Evolutionary conservation across 2,888 invertebrate genomes (phyloP).

Genomic region (Piscicola geometra): DNA sequence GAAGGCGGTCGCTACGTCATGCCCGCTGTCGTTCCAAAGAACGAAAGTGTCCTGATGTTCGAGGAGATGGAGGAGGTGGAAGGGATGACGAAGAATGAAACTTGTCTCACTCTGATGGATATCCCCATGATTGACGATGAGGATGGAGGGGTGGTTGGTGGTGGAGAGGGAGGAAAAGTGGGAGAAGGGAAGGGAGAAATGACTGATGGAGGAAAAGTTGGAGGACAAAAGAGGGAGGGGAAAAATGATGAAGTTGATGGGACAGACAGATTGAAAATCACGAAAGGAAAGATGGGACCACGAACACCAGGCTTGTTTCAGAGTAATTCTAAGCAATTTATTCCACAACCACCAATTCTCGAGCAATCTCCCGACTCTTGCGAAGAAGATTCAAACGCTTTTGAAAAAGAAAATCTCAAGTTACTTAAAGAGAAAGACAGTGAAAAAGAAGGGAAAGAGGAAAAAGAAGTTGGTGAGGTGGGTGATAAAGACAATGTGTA

Average conservation of each 20-base stretch:
- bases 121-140: slow-evolving; percentile 11
- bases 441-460: neutral
- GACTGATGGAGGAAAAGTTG: neutral
- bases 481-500: neutral
- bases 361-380: slow-evolving; percentile 28
- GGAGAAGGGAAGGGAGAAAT: neutral
- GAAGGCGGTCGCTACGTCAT: slow-evolving; percentile 26
- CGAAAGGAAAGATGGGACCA: neutral
- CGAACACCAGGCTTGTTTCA: neutral
- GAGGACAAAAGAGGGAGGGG: neutral
- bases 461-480: neutral
- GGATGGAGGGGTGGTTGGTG: neutral
- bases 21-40: slow-evolving; percentile 24
- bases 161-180: neutral
- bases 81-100: slow-evolving; percentile 34
- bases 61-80: slow-evolving; percentile 7
- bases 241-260: neutral
- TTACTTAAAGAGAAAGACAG: neutral
- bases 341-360: slow-evolving; percentile 23
- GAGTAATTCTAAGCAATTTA: slow-evolving; percentile 6
- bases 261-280: neutral
- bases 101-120: slow-evolving; percentile 31
- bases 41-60: slow-evolving; percentile 33
- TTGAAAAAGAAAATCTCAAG: neutral
- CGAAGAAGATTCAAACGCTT: slow-evolving; percentile 11